Evolutionary conservation across 2,113 vertebrate species (phyloP).

Genomic region (Larimichthys crocea): DNA sequence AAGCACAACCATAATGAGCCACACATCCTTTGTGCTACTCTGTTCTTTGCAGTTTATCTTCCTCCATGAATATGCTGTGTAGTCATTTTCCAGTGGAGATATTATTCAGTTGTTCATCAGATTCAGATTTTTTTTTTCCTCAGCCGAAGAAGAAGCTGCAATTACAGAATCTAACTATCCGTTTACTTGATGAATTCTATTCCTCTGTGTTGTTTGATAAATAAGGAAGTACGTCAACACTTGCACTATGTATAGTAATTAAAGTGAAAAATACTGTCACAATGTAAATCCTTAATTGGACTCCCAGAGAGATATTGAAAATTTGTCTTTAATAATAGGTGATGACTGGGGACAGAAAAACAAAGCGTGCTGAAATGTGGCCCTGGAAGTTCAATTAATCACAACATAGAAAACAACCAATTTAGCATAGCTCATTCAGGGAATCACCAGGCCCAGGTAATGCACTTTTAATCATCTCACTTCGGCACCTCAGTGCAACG

Average conservation of each 20-base stretch:
- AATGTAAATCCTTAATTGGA: constrained; percentile 99
- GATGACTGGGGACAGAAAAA: constrained; percentile 99
- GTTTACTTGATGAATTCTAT: constrained; percentile 98
- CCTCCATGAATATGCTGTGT: constrained; percentile 37
- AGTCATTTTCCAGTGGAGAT: constrained; percentile 35
- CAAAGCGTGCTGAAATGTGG: constrained; percentile 98
- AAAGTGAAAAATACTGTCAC: constrained; percentile 99
- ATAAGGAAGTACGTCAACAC: constrained; percentile 98
- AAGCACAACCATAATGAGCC: not conserved
- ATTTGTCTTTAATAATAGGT: constrained; percentile 99
- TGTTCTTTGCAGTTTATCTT: constrained; percentile 8
- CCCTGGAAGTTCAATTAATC: constrained; percentile 97
- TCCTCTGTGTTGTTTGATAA: constrained; percentile 97
- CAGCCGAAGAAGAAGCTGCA: constrained; percentile 87
- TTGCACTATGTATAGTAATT: constrained; percentile 99
- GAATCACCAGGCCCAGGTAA: constrained; percentile 96
- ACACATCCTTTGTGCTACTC: constrained; percentile 21
- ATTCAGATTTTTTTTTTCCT: constrained; percentile 89
- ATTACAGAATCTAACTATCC: constrained; percentile 95
- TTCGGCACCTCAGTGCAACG: constrained; percentile 84
- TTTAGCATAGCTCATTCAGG: constrained; percentile 98
- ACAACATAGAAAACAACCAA: constrained; percentile 96
- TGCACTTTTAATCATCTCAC: constrained; percentile 99
- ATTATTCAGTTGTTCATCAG: constrained; percentile 80
- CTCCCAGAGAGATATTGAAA: constrained; percentile 99